Percentiles rank a stretch among this genome's conserved stretches.
Conservation (phyloP, 2,888 invertebrate species). For the Scaptodrosophila latifasciaeformis region DNA sequence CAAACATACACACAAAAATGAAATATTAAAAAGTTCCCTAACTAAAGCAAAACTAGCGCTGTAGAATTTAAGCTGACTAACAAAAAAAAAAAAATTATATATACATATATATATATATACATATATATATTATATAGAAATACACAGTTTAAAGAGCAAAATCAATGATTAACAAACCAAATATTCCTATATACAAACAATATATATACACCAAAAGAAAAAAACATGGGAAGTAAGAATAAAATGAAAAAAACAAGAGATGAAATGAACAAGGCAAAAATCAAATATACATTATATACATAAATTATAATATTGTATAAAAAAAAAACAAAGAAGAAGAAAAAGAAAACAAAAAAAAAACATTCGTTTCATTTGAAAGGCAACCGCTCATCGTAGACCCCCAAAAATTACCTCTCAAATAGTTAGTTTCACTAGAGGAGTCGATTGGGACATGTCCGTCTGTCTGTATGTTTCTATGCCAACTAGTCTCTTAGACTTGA, state of each 20-base stretch:
- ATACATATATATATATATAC: slow-evolving; percentile 17
- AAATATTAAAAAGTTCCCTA: slow-evolving; percentile 15
- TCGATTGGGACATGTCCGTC: too few relatives aligned
- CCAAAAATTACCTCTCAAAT: too few relatives aligned
- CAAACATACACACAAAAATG: background rate
- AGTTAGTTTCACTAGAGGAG: too few relatives aligned
- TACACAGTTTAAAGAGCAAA: slow-evolving; percentile 16
- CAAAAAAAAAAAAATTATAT: slow-evolving; percentile 19
- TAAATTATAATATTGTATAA: slow-evolving; percentile 23
- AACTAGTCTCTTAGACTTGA: too few relatives aligned
- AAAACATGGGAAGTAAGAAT: slow-evolving; percentile 12
- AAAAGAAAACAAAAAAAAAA: too few relatives aligned
- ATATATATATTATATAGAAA: slow-evolving; percentile 9
- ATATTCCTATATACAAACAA: slow-evolving; percentile 71
- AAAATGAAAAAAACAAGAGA: slow-evolving; percentile 15
- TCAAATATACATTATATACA: slow-evolving; percentile 58
- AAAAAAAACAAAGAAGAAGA: too few relatives aligned
- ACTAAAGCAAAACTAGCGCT: slow-evolving; percentile 20
- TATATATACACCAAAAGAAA: slow-evolving; percentile 33
- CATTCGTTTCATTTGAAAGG: too few relatives aligned
- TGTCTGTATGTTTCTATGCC: too few relatives aligned
- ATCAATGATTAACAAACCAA: slow-evolving; percentile 61
- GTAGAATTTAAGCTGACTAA: slow-evolving; percentile 18
- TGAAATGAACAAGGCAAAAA: slow-evolving; percentile 33
- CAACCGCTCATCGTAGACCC: too few relatives aligned